Conservation (phyloP, 2,113 vertebrate genomes). For the Rhinopomastus cyanomelas region DNA sequence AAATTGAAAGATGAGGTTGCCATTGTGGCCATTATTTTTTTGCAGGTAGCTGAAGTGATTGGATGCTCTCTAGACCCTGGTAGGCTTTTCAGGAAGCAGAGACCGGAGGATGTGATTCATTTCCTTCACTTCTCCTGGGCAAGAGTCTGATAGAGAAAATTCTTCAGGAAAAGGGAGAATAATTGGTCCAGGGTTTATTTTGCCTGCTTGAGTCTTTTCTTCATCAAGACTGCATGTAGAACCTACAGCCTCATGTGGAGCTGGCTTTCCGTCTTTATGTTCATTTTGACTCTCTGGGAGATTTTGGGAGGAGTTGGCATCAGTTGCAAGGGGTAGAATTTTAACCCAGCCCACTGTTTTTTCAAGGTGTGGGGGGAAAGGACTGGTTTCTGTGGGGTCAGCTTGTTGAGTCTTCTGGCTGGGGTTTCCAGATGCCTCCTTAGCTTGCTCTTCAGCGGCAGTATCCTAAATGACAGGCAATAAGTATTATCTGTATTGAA, state of each 20-base stretch:
- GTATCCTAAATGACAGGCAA: conserved; percentile 13
- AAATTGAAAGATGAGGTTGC: not conserved
- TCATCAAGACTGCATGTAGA: not conserved
- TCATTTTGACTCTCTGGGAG: not conserved
- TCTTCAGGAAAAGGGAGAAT: conserved; percentile 65
- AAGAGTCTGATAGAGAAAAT: conserved; percentile 16
- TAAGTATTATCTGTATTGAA: not conserved
- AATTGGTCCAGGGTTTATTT: not conserved
- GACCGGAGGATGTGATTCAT: not conserved
- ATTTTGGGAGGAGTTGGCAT: not conserved
- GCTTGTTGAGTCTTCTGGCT: not conserved
- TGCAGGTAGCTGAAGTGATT: not conserved
- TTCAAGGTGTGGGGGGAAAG: not conserved
- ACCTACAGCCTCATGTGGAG: not conserved
- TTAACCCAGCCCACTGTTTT: conserved; percentile 43
- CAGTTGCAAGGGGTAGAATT: conserved; percentile 14
- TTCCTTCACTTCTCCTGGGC: conserved; percentile 51
- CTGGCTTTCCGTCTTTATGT: not conserved
- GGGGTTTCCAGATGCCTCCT: not conserved
- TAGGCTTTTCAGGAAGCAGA: conserved; percentile 3
- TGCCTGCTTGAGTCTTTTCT: not conserved
- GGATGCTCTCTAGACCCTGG: not conserved
- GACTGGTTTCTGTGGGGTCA: not conserved
- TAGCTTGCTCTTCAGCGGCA: not conserved
- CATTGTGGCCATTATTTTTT: not conserved